Conservation (phyloP, 2,797 vertebrate species). For the Fringilla coelebs region DNA sequence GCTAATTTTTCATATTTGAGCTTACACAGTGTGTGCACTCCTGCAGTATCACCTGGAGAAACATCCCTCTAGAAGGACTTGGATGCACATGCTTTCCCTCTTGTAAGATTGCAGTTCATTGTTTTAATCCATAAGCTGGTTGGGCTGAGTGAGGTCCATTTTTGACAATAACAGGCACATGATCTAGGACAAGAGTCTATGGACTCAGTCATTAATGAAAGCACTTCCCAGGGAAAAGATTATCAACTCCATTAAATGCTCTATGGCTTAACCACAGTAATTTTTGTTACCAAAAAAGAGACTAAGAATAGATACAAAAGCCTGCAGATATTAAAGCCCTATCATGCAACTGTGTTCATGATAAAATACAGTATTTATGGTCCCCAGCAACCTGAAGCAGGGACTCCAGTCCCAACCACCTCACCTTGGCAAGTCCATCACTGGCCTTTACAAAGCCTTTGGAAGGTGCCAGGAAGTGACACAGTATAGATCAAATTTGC, state of each 20-base stretch:
- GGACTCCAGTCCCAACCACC: background rate
- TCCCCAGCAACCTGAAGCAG: background rate
- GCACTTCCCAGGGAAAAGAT: background rate
- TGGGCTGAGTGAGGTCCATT: background rate
- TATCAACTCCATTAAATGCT: background rate
- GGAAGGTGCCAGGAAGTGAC: background rate
- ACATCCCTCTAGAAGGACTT: background rate
- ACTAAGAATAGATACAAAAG: background rate
- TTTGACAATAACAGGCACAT: background rate
- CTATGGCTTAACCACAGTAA: background rate
- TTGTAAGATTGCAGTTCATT: background rate
- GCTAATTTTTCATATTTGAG: background rate
- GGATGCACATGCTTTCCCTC: background rate
- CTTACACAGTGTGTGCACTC: background rate
- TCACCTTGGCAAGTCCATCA: background rate
- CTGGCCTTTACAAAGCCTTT: background rate
- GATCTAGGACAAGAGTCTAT: background rate
- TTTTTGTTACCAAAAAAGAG: background rate
- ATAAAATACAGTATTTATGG: background rate
- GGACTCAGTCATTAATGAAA: background rate
- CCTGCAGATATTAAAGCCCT: background rate
- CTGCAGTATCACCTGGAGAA: background rate
- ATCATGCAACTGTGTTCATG: background rate
- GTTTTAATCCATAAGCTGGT: background rate
- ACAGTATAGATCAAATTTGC: rapidly evolving